These are phyloP conservation scores for Nomada hirtipes DNA, from an alignment of 2,888 invertebrate species.

Conservation along the genomic window DNA sequence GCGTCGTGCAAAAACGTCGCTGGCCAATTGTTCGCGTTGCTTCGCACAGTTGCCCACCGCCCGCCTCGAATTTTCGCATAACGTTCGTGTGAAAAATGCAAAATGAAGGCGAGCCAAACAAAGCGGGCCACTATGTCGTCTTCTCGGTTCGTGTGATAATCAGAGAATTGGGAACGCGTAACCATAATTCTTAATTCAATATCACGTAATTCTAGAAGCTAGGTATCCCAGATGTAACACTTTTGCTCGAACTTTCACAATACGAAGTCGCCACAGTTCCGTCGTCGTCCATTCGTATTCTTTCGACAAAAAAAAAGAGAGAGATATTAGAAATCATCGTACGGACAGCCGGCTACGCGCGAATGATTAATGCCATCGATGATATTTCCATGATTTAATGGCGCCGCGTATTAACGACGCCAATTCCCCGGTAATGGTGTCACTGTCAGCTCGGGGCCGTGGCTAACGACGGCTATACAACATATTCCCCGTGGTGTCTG, in stretches of 20 bases:
- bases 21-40: conserved; percentile 60
- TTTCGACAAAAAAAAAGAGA: background rate
- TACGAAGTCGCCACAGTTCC: too few relatives aligned
- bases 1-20: conserved; percentile 60
- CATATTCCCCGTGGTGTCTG: conserved; percentile 18
- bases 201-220: too few relatives aligned
- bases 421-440: conserved; percentile 29
- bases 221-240: too few relatives aligned
- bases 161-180: too few relatives aligned
- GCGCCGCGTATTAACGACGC: conserved; percentile 37
- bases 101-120: conserved; percentile 4
- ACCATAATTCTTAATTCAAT: too few relatives aligned
- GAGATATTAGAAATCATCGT: conserved; percentile 1
- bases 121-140: conserved; percentile 6
- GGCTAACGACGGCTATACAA: conserved; percentile 33
- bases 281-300: background rate
- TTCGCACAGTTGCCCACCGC: conserved; percentile 33
- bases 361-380: conserved; percentile 41
- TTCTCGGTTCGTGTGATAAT: too few relatives aligned
- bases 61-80: conserved; percentile 47
- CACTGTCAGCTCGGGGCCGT: conserved; percentile 24
- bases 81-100: background rate
- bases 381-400: conserved; percentile 47
- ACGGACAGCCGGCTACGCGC: background rate
- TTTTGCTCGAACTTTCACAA: too few relatives aligned